Conservation (phyloP, 2,797 vertebrate genomes). For the Pseudochromis fuscus region DNA sequence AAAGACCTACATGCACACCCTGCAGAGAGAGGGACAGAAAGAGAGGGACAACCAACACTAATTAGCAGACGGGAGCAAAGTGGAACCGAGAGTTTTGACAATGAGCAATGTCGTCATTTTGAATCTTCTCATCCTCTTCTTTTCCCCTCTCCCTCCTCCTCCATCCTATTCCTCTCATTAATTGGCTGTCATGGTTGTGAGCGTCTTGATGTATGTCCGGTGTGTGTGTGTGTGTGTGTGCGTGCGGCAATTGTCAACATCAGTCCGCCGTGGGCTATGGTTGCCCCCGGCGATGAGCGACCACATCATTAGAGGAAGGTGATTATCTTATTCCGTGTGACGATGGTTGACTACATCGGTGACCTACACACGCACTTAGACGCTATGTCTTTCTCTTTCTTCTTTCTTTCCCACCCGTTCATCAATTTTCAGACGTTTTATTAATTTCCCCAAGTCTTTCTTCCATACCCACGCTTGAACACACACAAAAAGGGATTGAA, state of each 20-base stretch:
- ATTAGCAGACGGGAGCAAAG: slow-evolving; percentile 71
- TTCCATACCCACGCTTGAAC: background rate
- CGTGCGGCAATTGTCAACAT: slow-evolving; percentile 65
- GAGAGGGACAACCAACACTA: slow-evolving; percentile 53
- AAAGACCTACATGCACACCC: slow-evolving; percentile 22
- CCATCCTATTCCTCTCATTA: slow-evolving; percentile 54
- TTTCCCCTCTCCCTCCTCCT: slow-evolving; percentile 24
- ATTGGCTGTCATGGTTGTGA: slow-evolving; percentile 61
- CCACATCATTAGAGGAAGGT: slow-evolving; percentile 68
- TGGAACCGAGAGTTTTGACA: slow-evolving; percentile 63
- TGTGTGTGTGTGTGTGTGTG: slow-evolving; percentile 4
- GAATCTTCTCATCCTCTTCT: slow-evolving; percentile 40
- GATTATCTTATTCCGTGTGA: slow-evolving; percentile 62
- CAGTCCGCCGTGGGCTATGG: slow-evolving; percentile 46
- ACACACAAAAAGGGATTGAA: slow-evolving; percentile 18
- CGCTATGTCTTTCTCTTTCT: background rate
- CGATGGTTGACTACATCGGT: slow-evolving; percentile 28
- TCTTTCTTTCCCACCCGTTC: slow-evolving; percentile 3
- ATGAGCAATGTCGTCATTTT: slow-evolving; percentile 63
- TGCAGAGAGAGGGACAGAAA: slow-evolving; percentile 20
- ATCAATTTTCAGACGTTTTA: background rate
- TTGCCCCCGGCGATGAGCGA: slow-evolving; percentile 51
- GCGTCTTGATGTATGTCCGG: slow-evolving; percentile 51
- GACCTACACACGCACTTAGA: slow-evolving; percentile 26
- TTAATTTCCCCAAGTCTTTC: background rate